These are phyloP conservation scores for Lordiphosa clarofinis DNA, from an alignment of 1,140 invertebrate genomes.

Conservation along the genomic window DNA sequence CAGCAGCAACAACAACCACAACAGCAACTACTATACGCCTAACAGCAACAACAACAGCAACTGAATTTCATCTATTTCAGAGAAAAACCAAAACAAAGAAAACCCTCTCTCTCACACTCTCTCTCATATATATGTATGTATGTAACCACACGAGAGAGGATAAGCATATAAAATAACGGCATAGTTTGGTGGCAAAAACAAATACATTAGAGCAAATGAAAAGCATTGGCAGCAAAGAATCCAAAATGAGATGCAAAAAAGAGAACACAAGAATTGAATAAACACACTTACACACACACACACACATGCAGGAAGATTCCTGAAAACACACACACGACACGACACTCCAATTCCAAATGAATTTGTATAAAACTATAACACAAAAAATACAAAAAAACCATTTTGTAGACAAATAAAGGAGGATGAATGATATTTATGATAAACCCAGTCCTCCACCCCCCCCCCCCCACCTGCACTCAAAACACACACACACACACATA, in stretches of 20 bases:
- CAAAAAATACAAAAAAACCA: not conserved
- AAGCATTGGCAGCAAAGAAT: conserved; percentile 36
- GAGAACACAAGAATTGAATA: conserved; percentile 4
- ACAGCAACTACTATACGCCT: conserved; percentile 20
- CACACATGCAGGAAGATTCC: conserved; percentile 13
- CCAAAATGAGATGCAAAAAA: conserved; percentile 17
- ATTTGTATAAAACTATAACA: conserved; percentile 27
- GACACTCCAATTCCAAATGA: conserved; percentile 28
- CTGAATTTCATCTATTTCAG: conserved; percentile 19
- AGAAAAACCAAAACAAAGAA: conserved; percentile 13
- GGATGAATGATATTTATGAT: not conserved
- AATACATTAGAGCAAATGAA: conserved; percentile 15
- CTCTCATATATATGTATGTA: too few species aligned
- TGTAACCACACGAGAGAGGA: too few species aligned
- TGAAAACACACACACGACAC: too few species aligned
- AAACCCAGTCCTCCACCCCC: not conserved
- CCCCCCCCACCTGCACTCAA: not conserved
- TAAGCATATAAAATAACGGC: not conserved
- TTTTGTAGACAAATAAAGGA: not conserved
- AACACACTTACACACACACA: conserved; percentile 4
- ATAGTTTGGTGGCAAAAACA: conserved; percentile 4
- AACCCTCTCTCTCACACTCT: conserved; percentile 25
- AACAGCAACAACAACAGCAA: too few species aligned
- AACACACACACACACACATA: conserved; percentile 1
- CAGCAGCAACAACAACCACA: conserved; percentile 11